Evolutionary conservation across 2,888 invertebrate species (phyloP).

Genomic region (Xanthorhoe spadicearia): DNA sequence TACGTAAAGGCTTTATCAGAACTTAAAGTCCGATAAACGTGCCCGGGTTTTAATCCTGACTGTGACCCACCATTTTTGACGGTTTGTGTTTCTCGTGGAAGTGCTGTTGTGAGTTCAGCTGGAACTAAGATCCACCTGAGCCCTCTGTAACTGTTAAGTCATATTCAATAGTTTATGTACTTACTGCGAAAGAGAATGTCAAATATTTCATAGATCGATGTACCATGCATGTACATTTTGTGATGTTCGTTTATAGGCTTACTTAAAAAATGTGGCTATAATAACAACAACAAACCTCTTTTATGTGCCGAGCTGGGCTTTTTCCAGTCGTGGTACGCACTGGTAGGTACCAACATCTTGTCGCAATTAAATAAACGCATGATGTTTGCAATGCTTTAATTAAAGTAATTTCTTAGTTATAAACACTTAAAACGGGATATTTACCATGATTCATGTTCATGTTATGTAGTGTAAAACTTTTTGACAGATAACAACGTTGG

Average conservation of each 20-base stretch:
- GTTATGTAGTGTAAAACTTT: too few species aligned
- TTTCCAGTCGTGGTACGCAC: conserved; percentile 16
- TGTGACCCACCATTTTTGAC: not conserved
- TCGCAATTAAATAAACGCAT: conserved; percentile 19
- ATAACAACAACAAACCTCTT: conserved; percentile 52
- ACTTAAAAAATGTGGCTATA: conserved; percentile 54
- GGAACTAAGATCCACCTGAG: too few species aligned
- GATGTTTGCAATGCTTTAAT: conserved; percentile 18
- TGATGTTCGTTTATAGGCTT: conserved; percentile 47
- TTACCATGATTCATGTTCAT: too few species aligned
- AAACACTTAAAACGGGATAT: too few species aligned
- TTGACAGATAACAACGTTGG: too few species aligned
- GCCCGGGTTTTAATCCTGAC: too few species aligned
- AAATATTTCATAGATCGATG: conserved; percentile 46
- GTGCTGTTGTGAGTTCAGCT: too few species aligned
- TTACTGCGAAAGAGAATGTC: not conserved
- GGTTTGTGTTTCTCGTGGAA: too few species aligned
- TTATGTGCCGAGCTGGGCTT: conserved; percentile 49
- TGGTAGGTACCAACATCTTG: conserved; percentile 32
- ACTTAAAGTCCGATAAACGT: not conserved
- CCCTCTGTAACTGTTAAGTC: too few species aligned
- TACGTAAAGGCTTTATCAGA: not conserved
- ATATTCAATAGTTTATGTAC: not conserved
- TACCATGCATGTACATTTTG: conserved; percentile 33
- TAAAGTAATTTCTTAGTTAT: not conserved